Base-by-base conservation (phyloP, 2,113 vertebrate genomes). In the Arvicanthis niloticus region DNA sequence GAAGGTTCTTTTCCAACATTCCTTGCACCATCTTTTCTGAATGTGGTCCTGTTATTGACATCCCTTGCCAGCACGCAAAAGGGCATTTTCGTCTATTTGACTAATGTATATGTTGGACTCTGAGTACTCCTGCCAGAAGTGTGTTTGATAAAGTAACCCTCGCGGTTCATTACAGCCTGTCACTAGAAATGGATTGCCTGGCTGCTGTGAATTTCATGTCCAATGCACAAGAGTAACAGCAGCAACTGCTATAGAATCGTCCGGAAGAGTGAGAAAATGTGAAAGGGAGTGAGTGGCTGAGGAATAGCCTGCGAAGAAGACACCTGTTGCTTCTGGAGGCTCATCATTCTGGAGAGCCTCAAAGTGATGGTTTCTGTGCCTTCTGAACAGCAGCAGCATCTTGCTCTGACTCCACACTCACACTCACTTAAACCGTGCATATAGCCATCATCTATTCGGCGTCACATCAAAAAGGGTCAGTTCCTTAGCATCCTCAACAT, bases 111-210 rank as follows among this genome's bases (percentile, higher is more conserved):
- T 37, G 67, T 91, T 88, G 53, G n/a, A 45, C 40, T 91, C 60
- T 29, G 65, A 91, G 92, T 80, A 73, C n/a, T 95, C 90, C 88
- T 67, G 72, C 65, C 53, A 90, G 76, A 88, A 93, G 68, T 65
- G 48, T 51, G 73, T 76, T 82, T 91, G 29, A 86, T 95, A 95
- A 73, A 89, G 42, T 77, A 94, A 82, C 67, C 31, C 72, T 93
- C 88, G 87, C 40, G 40, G 60, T 92, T 96, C 93, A 97, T 95
- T 96, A 92, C 65, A 88, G 45, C 53, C 76, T 96, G 85, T 93
- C 97, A 93, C 80, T 75, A 88, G 90, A 93, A 96, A 97, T 91
- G 60, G 88, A 97, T 95, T 92, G 92, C 91, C 58, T 77, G 8
- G 0, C 70, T 94, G 76, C 62, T 68, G 42, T 62, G 89, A 95